Evolutionary conservation across 2,797 vertebrate species (phyloP).

Genomic region (Labroides dimidiatus): DNA sequence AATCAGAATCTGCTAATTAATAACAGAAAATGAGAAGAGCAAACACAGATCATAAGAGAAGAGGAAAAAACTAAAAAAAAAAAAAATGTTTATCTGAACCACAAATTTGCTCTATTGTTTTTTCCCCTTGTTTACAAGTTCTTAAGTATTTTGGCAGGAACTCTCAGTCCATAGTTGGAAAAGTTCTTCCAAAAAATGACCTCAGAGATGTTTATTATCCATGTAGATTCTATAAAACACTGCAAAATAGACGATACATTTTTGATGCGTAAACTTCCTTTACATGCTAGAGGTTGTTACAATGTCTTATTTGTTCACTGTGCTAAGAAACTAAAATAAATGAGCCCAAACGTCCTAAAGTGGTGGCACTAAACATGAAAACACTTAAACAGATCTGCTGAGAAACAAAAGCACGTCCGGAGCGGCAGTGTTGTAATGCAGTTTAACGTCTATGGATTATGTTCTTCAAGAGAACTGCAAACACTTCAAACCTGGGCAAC

Average conservation of each 20-base stretch:
- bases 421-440: background rate
- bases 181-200: conserved; percentile 21
- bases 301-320: background rate
- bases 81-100: background rate
- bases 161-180: background rate
- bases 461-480: conserved; percentile 4
- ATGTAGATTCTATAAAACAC: conserved; percentile 3
- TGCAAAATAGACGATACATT: conserved; percentile 8
- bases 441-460: background rate
- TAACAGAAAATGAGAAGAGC: background rate
- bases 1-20: conserved; percentile 33
- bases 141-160: conserved; percentile 2
- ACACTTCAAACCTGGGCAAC: conserved; percentile 6
- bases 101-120: conserved; percentile 5
- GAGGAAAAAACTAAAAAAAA: background rate
- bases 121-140: conserved; percentile 29
- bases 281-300: background rate
- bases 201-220: conserved; percentile 22
- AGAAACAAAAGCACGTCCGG: background rate
- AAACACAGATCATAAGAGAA: background rate
- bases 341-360: conserved; percentile 20
- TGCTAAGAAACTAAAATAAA: conserved; percentile 16
- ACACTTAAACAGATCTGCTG: conserved; percentile 1
- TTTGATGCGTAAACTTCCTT: conserved; percentile 9
- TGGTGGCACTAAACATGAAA: conserved; percentile 4